Percentiles rank a stretch among this genome's conserved stretches.
Conservation (phyloP, 2,797 vertebrate species). For the Phylloscopus collybita region DNA sequence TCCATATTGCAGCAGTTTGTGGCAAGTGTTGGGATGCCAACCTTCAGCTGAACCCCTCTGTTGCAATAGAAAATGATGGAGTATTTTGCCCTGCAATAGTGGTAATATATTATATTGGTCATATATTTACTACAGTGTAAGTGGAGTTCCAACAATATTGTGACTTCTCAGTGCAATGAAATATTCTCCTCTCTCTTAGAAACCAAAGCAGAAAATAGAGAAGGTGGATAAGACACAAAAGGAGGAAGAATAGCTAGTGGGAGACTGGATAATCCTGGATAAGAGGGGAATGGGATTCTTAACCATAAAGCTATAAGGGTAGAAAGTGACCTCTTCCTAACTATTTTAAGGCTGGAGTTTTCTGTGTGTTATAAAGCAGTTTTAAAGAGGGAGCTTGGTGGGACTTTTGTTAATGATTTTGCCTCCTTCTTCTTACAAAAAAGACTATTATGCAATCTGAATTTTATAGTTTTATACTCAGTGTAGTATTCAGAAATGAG, state of each 20-base stretch:
- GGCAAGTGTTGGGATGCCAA: background rate
- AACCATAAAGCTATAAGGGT: background rate
- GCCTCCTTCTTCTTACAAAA: background rate
- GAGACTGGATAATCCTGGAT: background rate
- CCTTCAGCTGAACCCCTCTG: background rate
- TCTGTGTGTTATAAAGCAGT: background rate
- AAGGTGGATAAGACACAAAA: background rate
- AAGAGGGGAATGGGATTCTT: background rate
- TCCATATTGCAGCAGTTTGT: background rate
- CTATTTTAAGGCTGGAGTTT: background rate
- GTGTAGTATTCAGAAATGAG: background rate
- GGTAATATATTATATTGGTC: background rate
- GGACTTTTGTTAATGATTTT: background rate
- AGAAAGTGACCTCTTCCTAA: background rate
- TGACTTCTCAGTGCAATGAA: background rate
- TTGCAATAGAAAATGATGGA: background rate
- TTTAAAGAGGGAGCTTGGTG: background rate
- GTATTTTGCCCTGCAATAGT: background rate
- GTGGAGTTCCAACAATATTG: background rate
- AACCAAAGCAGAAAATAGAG: background rate
- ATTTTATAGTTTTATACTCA: background rate
- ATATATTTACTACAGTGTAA: background rate
- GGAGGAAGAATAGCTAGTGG: background rate
- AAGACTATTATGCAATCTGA: background rate
- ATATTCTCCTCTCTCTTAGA: background rate